These are phyloP conservation scores for Tamias sibiricus DNA, from an alignment of 2,113 vertebrate species.

Conservation along the genomic window DNA sequence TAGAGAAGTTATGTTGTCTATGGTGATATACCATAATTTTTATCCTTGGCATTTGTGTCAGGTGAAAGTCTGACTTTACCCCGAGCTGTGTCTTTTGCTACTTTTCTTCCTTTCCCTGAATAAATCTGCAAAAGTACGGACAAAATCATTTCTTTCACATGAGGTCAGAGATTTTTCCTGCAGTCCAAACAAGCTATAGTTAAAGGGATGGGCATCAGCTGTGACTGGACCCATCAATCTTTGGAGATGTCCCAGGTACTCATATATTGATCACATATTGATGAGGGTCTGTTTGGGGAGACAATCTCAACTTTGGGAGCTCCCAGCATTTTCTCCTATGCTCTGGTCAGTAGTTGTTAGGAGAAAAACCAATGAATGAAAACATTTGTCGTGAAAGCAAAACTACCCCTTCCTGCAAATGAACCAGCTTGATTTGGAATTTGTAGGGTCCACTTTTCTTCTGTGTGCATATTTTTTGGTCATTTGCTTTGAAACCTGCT, in stretches of 20 bases:
- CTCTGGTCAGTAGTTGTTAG: not conserved
- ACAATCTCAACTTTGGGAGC: not conserved
- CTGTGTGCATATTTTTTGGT: slow-evolving; percentile 52
- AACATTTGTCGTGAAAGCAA: not conserved
- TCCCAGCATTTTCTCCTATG: not conserved
- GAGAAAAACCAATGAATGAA: not conserved
- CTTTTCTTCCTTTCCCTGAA: not conserved
- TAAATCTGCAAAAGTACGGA: not conserved
- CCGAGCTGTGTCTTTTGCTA: not conserved
- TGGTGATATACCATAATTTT: not conserved
- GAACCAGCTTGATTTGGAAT: slow-evolving; percentile 35
- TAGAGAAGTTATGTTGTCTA: not conserved
- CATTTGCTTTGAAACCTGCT: slow-evolving; percentile 59
- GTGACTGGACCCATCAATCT: not conserved
- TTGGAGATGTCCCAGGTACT: not conserved
- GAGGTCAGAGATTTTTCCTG: not conserved
- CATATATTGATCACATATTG: not conserved
- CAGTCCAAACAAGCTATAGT: not conserved
- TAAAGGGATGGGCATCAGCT: not conserved
- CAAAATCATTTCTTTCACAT: not conserved
- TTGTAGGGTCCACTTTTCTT: not conserved
- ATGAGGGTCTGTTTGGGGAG: not conserved
- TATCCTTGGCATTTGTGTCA: not conserved
- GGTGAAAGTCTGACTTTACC: not conserved
- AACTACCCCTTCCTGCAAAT: not conserved